Conservation (phyloP, 2,113 vertebrate species). For the Carassius carassius region DNA sequence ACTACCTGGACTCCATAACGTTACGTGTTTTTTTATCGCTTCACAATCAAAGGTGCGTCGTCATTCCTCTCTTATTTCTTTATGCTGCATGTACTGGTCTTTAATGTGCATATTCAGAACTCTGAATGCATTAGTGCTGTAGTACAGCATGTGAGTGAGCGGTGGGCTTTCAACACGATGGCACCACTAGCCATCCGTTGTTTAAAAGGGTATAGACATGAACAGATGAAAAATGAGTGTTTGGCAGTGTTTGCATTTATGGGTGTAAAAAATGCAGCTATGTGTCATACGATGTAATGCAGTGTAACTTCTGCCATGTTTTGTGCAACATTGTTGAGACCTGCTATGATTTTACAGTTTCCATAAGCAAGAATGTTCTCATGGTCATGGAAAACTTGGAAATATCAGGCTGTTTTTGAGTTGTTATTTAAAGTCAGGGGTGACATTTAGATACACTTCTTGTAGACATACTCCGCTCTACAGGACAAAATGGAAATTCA, state of each 20-base stretch:
- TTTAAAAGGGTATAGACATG: background rate
- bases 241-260: background rate
- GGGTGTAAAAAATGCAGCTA: background rate
- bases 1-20: conserved; percentile 51
- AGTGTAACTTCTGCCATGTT: background rate
- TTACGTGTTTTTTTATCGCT: conserved; percentile 30
- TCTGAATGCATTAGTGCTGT: background rate
- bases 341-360: background rate
- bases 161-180: conserved; percentile 26
- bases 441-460: background rate
- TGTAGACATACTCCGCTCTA: background rate
- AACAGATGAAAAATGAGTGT: background rate
- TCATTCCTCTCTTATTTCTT: background rate
- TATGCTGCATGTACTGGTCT: background rate
- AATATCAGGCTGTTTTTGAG: background rate
- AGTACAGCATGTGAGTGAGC: conserved; percentile 28
- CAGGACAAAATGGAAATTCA: background rate
- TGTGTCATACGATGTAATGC: background rate
- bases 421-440: background rate
- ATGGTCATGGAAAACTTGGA: background rate
- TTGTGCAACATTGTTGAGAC: conserved; percentile 10
- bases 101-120: background rate
- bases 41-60: conserved; percentile 42
- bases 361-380: background rate
- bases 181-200: conserved; percentile 19